These are phyloP conservation scores for Arrhamphus sclerolepis DNA, from an alignment of 2,797 vertebrate genomes.

Conservation along the genomic window DNA sequence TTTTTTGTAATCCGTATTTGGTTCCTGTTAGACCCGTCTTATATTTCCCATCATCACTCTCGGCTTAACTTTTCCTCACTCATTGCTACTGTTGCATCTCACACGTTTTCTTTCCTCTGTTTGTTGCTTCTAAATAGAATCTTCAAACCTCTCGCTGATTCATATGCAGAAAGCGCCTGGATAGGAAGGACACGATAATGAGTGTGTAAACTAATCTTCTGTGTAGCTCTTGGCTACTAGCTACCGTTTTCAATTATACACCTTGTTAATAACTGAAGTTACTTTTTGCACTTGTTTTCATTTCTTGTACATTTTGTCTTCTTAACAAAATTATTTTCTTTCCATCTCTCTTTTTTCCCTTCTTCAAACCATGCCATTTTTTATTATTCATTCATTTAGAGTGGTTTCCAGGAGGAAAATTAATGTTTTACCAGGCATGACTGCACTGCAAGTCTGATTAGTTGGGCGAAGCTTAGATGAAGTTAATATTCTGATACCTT, in stretches of 20 bases:
- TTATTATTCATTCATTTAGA: conserved; percentile 4
- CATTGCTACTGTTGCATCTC: conserved; percentile 16
- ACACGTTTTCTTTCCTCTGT: conserved; percentile 14
- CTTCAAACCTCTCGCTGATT: conserved; percentile 56
- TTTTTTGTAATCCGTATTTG: conserved; percentile 5
- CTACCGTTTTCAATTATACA: conserved; percentile 58
- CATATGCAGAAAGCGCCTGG: conserved; percentile 41
- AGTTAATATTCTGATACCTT: background rate
- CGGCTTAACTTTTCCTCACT: conserved; percentile 20
- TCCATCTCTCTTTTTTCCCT: background rate
- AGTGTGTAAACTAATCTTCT: conserved; percentile 60
- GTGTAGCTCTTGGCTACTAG: conserved; percentile 51
- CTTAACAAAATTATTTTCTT: conserved; percentile 1
- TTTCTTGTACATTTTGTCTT: conserved; percentile 17
- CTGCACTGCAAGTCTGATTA: background rate
- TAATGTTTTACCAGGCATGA: background rate
- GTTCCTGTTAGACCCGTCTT: conserved; percentile 7
- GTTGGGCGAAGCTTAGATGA: background rate
- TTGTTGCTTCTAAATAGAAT: conserved; percentile 40
- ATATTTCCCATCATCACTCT: conserved; percentile 1
- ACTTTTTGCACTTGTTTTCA: conserved; percentile 38
- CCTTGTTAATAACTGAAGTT: conserved; percentile 56
- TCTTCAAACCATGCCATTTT: background rate
- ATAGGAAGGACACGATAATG: conserved; percentile 51
- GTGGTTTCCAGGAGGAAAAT: background rate